These are phyloP conservation scores for Ophonus ardosiacus DNA, from an alignment of 2,888 invertebrate species.

Conservation along the genomic window DNA sequence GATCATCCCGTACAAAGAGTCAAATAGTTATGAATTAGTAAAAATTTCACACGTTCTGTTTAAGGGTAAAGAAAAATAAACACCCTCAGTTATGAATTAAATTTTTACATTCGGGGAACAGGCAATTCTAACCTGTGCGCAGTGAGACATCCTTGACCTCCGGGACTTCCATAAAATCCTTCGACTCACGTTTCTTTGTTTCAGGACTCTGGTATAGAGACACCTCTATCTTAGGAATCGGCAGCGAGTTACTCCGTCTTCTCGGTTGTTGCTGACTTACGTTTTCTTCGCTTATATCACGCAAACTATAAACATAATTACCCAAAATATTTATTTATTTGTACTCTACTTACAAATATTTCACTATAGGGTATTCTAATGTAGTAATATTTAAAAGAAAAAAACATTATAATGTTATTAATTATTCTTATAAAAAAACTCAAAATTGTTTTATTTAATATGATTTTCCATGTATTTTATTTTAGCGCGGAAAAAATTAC, in stretches of 20 bases:
- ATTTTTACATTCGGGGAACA: conserved; percentile 56
- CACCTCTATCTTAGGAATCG: conserved; percentile 94
- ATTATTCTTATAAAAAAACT: no score
- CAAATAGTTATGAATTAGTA: conserved; percentile 54
- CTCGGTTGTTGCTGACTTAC: conserved; percentile 88
- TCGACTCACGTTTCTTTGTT: conserved; percentile 82
- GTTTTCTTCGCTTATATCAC: conserved; percentile 92
- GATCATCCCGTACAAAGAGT: conserved; percentile 61
- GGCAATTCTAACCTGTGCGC: conserved; percentile 77
- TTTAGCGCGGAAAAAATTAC: no score
- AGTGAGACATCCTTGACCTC: conserved; percentile 84
- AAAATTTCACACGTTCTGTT: conserved; percentile 57
- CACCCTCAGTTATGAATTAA: conserved; percentile 53
- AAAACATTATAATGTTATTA: no score
- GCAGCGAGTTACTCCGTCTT: conserved; percentile 93
- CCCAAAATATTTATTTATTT: not conserved
- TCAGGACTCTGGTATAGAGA: conserved; percentile 90
- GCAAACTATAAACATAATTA: conserved; percentile 79
- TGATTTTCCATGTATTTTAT: no score
- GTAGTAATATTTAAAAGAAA: conserved; percentile 4
- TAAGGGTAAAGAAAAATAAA: conserved; percentile 56
- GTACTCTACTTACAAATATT: not conserved
- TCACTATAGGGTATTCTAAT: no score
- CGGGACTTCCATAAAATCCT: conserved; percentile 88
- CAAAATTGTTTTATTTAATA: no score